A percentile compares a stretch with the other conserved stretches of the same genome.
These are phyloP conservation scores for Sarcophaga bullata DNA, from an alignment of 1,140 invertebrate genomes.

Conservation along the genomic window DNA sequence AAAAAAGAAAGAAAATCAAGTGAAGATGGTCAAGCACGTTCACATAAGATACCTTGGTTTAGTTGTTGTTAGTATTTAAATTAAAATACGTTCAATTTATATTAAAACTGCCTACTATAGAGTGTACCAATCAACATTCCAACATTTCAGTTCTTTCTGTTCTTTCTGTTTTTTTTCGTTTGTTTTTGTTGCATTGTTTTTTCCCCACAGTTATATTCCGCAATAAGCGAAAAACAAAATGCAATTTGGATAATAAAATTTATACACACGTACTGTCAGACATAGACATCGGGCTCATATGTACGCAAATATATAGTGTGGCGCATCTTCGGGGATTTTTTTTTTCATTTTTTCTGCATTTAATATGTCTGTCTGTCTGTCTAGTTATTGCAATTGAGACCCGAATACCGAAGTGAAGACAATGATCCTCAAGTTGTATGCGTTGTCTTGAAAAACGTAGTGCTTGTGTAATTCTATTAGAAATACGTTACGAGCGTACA, in stretches of 20 bases:
- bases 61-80: background rate
- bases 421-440: background rate
- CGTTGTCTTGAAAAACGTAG: background rate
- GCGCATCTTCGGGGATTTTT: background rate
- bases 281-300: background rate
- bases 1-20: background rate
- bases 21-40: background rate
- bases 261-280: background rate
- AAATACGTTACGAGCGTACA: background rate
- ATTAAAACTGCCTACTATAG: background rate
- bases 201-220: background rate
- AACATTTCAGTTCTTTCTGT: background rate
- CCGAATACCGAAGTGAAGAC: background rate
- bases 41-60: background rate
- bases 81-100: background rate
- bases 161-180: too few species aligned
- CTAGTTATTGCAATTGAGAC: background rate
- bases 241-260: slow-evolving; percentile 18
- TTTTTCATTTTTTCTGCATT: background rate
- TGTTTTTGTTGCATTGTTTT: too few species aligned
- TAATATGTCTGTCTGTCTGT: too few species aligned
- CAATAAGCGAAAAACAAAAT: slow-evolving; percentile 13
- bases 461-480: background rate
- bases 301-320: background rate
- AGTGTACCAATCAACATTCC: background rate